Conservation (phyloP, 2,797 vertebrate species). For the Pipistrellus kuhlii region DNA sequence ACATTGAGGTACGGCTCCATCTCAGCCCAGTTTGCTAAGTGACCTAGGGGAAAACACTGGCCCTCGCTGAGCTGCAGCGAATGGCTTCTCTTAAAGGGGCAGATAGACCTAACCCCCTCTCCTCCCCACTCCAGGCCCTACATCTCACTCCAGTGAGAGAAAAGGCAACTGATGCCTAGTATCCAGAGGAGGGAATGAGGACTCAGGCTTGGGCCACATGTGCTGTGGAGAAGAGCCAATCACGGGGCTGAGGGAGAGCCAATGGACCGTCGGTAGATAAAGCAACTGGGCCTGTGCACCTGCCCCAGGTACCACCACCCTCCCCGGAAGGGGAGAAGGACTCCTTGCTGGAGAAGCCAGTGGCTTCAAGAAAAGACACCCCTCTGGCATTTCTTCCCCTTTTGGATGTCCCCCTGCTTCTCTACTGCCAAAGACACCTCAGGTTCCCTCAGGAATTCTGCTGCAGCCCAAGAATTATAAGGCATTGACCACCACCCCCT, state of each 20-base stretch:
- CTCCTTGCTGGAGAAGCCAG: neutral
- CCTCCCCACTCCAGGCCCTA: neutral
- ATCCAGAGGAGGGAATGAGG: neutral
- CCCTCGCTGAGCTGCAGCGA: neutral
- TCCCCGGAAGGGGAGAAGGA: neutral
- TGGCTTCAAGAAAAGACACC: neutral
- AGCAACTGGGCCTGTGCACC: neutral
- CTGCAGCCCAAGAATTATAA: neutral
- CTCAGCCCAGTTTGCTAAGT: neutral
- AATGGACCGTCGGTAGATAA: neutral
- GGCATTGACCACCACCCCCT: neutral
- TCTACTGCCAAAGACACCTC: neutral
- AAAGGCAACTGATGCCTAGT: neutral
- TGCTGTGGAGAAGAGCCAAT: neutral
- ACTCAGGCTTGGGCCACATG: neutral
- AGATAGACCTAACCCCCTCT: neutral
- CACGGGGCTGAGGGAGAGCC: neutral
- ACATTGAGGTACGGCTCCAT: neutral
- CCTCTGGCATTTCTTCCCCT: neutral
- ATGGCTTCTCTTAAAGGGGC: neutral
- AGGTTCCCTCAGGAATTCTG: neutral
- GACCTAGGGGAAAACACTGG: neutral
- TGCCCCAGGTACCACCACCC: neutral
- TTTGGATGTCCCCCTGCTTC: neutral
- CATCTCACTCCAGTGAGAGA: neutral